Conservation (phyloP, 2,888 invertebrate species). For the Drosophila seclusa region DNA sequence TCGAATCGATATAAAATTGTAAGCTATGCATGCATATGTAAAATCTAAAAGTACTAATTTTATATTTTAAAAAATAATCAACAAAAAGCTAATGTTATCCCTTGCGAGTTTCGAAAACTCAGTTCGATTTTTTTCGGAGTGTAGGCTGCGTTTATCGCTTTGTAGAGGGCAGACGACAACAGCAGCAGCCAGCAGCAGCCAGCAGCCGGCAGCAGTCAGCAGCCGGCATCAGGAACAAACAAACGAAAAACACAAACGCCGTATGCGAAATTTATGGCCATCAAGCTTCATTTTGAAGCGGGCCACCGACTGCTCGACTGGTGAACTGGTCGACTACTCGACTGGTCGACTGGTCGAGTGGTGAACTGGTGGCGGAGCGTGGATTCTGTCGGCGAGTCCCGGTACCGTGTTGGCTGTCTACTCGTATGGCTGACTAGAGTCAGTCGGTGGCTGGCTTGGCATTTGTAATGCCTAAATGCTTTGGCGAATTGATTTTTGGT, state of each 20-base stretch:
- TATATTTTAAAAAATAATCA: neutral
- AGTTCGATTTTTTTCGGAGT: neutral
- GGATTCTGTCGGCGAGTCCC: constrained; percentile 37
- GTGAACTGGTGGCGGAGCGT: constrained; percentile 27
- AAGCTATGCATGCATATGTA: neutral
- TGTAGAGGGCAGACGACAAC: constrained; percentile 59
- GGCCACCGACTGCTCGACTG: constrained; percentile 48
- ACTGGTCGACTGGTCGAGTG: constrained; percentile 20
- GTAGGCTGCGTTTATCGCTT: constrained; percentile 56
- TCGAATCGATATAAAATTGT: too few species aligned
- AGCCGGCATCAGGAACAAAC: constrained; percentile 44
- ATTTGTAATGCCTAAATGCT: constrained; percentile 84
- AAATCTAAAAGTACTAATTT: neutral
- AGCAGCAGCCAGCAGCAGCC: constrained; percentile 24
- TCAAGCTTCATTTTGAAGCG: constrained; percentile 82
- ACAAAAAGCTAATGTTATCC: neutral
- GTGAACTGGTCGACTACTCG: constrained; percentile 14
- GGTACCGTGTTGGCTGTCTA: constrained; percentile 4
- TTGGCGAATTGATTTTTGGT: constrained; percentile 85
- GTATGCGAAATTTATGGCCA: constrained; percentile 83
- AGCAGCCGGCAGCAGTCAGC: constrained; percentile 7
- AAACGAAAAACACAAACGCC: constrained; percentile 54
- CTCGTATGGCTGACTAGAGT: constrained; percentile 32
- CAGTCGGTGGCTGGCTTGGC: constrained; percentile 70
- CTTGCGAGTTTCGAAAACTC: neutral